phyloP scores from a whole-genome alignment of 2,888 invertebrate genomes.

The Andrena marginata region DNA sequence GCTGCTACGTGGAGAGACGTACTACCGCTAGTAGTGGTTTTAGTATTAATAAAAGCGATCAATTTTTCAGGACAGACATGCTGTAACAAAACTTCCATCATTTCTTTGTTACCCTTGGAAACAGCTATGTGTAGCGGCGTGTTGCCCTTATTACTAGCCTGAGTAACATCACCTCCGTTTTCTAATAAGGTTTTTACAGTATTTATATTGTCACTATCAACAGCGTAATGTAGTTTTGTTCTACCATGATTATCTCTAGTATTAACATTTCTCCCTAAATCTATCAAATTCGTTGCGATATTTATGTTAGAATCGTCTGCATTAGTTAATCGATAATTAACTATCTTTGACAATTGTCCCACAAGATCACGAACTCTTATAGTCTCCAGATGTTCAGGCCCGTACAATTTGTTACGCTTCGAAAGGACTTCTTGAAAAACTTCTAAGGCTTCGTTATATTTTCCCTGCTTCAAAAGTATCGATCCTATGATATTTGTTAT shows the following conservation, averaged over 20 bases:
- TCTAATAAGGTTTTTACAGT: background rate
- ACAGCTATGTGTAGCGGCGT: background rate
- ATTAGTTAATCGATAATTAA: background rate
- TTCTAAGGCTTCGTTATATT: background rate
- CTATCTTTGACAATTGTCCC: background rate
- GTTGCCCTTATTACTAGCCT: background rate
- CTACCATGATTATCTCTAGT: background rate
- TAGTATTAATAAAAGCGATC: background rate
- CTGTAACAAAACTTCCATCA: background rate
- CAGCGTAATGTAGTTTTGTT: background rate
- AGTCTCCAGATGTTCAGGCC: background rate
- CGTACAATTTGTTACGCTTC: background rate
- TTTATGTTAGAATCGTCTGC: background rate
- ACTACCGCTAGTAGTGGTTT: background rate
- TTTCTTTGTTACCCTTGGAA: background rate
- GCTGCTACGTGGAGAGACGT: background rate
- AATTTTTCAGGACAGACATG: background rate
- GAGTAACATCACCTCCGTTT: conserved; percentile 1
- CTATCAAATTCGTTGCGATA: no score
- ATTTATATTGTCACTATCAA: background rate
- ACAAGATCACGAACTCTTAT: background rate
- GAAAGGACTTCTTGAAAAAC: background rate
- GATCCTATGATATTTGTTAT: background rate
- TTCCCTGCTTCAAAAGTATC: background rate
- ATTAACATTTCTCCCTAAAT: no score